These are phyloP conservation scores for Anguilla anguilla DNA, from an alignment of 2,797 vertebrate species.

Conservation along the genomic window DNA sequence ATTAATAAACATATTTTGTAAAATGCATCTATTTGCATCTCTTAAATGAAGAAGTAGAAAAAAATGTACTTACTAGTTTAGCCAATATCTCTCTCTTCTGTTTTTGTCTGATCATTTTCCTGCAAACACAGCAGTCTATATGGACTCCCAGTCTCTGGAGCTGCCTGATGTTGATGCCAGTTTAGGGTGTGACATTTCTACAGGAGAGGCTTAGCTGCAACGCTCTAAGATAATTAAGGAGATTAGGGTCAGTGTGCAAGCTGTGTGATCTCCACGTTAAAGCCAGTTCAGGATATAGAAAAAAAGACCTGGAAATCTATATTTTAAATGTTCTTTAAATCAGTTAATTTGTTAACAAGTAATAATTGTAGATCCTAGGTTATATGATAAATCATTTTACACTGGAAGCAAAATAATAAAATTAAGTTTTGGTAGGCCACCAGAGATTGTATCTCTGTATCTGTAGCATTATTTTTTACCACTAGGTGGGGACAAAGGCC, in stretches of 20 bases:
- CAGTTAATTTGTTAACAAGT: not conserved
- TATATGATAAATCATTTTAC: not conserved
- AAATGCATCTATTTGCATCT: not conserved
- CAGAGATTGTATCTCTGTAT: not conserved
- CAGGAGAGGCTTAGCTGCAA: slow-evolving; percentile 61
- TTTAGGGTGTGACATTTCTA: slow-evolving; percentile 36
- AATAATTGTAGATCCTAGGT: not conserved
- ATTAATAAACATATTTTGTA: not conserved
- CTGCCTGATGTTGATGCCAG: slow-evolving; percentile 22
- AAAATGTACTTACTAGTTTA: slow-evolving; percentile 61
- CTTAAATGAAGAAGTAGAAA: not conserved
- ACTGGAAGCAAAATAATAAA: not conserved
- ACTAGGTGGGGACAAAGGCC: slow-evolving; percentile 70
- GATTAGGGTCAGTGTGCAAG: slow-evolving; percentile 74
- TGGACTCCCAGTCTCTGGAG: not conserved
- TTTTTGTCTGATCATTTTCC: slow-evolving; percentile 61
- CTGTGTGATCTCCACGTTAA: slow-evolving; percentile 56
- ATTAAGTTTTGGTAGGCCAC: not conserved
- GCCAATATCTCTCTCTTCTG: slow-evolving; percentile 53
- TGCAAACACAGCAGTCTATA: not conserved
- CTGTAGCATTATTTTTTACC: slow-evolving; percentile 26
- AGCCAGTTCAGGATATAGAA: slow-evolving; percentile 36
- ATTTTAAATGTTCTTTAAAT: not conserved
- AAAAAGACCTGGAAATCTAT: not conserved
- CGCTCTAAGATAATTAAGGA: slow-evolving; percentile 64